A percentile compares a stretch with the other conserved stretches of the same genome.
Evolutionary conservation across 2,113 vertebrate species (phyloP).

Genomic region (Coreoperca whiteheadi): DNA sequence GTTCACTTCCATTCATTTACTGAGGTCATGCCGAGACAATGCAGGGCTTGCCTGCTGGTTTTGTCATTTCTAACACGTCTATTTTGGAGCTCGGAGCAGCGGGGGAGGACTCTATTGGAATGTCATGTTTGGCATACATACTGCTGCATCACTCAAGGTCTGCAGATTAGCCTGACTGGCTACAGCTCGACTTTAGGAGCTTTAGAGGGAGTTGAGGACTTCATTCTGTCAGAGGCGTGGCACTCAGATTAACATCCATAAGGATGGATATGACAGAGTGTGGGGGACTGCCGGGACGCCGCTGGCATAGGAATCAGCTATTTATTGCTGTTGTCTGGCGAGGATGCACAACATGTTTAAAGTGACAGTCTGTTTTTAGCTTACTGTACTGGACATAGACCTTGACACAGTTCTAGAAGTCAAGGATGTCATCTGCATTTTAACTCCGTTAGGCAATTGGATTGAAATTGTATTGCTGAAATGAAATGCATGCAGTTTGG

Average conservation of each 20-base stretch:
- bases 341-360: slow-evolving; percentile 19
- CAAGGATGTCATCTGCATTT: slow-evolving; percentile 60
- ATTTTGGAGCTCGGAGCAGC: slow-evolving; percentile 66
- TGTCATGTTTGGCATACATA: slow-evolving; percentile 67
- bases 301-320: not conserved
- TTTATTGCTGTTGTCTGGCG: slow-evolving; percentile 9
- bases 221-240: slow-evolving; percentile 54
- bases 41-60: slow-evolving; percentile 64
- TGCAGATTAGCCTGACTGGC: slow-evolving; percentile 66
- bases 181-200: slow-evolving; percentile 52
- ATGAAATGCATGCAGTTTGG: slow-evolving; percentile 36
- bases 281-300: not conserved
- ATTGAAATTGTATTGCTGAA: slow-evolving; percentile 54
- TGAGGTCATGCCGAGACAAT: slow-evolving; percentile 63
- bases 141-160: slow-evolving; percentile 56
- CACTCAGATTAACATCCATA: slow-evolving; percentile 58
- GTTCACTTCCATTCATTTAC: slow-evolving; percentile 66
- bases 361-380: slow-evolving; percentile 27
- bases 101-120: slow-evolving; percentile 56
- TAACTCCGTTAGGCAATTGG: slow-evolving; percentile 51
- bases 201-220: slow-evolving; percentile 52
- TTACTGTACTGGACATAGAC: slow-evolving; percentile 39
- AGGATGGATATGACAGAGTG: slow-evolving; percentile 40
- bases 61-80: slow-evolving; percentile 70
- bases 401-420: slow-evolving; percentile 47